Base-by-base conservation (phyloP, 2,888 invertebrate species). In the Priocnemis perturbator region DNA sequence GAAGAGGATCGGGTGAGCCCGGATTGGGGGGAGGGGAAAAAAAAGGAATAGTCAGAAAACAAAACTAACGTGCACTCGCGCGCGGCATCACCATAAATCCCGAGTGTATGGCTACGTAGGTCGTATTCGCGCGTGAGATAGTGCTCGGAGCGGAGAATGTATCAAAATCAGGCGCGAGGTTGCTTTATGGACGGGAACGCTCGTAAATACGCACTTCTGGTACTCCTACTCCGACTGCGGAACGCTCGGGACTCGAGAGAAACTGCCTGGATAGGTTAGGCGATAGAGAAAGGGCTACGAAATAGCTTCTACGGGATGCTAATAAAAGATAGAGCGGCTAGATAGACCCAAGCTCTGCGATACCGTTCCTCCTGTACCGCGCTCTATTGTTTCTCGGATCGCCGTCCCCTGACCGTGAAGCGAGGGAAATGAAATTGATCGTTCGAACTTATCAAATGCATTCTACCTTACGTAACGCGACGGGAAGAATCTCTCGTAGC, bases 91-190 rank as follows among this genome's bases (percentile, higher is more conserved):
- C 87, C 86, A 87, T 88, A 88, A 88, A 89, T 88, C 85, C 85
- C 79, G 71, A 78, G 81, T 76, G 84, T 85, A 87, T 83, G 85
- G 86, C 47, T 87, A 87, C 86, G 86, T 86, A 83, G 89, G 87
- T 89, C 88, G 88, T 89, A 89, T 89, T 88, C 87, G 88, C 88
- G 86, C 86, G 89, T 89, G 89, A 89, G 89, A 89, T 89, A 89
- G 87, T 86, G 85, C 88, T 83, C 81, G 79, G 85, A 85, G 75
- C 78, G 80, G 88, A 85, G 88, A 89, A 89, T 89, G 89, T 89
- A 88, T 89, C 89, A 89, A 89, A 89, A 89, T 89, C 89, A 89
- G 89, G 88, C 88, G 88, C 88, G 86, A 89, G 88, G 87, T 86
- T 89, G 88, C 89, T 89, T 89, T 89, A 89, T 89, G 89, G 89